Evolutionary conservation across 2,888 invertebrate genomes (phyloP).

Genomic region (Diogma glabrata): DNA sequence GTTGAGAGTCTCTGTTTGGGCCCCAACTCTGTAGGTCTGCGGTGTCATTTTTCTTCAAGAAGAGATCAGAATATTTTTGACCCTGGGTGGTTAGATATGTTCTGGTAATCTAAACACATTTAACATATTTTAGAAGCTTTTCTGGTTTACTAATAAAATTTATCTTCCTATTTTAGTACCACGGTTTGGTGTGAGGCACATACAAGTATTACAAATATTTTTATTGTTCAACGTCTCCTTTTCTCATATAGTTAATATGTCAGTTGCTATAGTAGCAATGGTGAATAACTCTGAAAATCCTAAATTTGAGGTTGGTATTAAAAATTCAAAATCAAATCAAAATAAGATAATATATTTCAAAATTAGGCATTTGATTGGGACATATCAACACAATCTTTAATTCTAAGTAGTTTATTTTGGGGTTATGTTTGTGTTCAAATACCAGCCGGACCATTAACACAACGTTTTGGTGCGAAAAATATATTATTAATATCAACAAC

Average conservation of each 20-base stretch:
- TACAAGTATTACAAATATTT: conserved; percentile 49
- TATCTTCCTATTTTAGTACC: too few relatives aligned
- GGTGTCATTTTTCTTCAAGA: too few relatives aligned
- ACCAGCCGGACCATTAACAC: conserved; percentile 57
- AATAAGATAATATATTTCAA: too few relatives aligned
- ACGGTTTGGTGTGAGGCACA: conserved; percentile 46
- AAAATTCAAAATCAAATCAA: too few relatives aligned
- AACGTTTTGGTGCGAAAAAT: conserved; percentile 55
- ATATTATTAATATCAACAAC: conserved; percentile 43
- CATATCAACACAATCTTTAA: conserved; percentile 40
- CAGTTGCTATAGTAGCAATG: conserved; percentile 67
- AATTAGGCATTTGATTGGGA: too few relatives aligned
- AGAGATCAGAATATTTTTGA: too few relatives aligned
- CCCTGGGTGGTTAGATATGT: too few relatives aligned
- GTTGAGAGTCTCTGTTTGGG: too few relatives aligned
- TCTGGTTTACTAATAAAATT: too few relatives aligned
- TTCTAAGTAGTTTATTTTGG: conserved; percentile 56
- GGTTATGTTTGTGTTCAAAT: conserved; percentile 52
- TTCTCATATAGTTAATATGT: conserved; percentile 52
- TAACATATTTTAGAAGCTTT: too few relatives aligned
- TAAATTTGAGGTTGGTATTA: conserved; percentile 40
- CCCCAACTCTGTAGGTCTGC: too few relatives aligned
- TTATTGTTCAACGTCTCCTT: conserved; percentile 47
- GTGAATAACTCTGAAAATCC: conserved; percentile 30
- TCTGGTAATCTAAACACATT: too few relatives aligned